These are phyloP conservation scores for Galemys pyrenaicus DNA, from an alignment of 2,113 vertebrate species.

Conservation along the genomic window DNA sequence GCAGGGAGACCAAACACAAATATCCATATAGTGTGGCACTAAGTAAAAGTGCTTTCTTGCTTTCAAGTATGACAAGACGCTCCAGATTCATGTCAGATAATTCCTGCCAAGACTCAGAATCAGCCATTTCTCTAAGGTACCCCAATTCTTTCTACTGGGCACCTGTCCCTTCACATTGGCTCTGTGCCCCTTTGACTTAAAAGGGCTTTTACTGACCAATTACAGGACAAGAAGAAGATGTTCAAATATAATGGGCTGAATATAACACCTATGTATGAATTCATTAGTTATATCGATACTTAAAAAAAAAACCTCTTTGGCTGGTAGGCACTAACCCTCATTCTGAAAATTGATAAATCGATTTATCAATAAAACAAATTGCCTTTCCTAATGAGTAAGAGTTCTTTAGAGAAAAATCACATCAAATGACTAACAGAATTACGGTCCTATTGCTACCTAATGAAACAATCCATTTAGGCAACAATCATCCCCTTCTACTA, in stretches of 20 bases:
- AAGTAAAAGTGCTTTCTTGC: not conserved
- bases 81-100: not conserved
- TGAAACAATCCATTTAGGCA: not conserved
- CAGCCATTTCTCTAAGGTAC: not conserved
- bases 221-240: not conserved
- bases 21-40: not conserved
- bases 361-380: not conserved
- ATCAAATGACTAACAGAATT: constrained; percentile 4
- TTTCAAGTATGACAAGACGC: not conserved
- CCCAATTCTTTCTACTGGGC: not conserved
- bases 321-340: not conserved
- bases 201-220: not conserved
- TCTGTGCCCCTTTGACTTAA: not conserved
- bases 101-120: not conserved
- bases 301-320: not conserved
- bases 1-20: not conserved
- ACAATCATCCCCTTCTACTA: not conserved
- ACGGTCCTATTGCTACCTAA: not conserved
- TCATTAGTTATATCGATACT: not conserved
- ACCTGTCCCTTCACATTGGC: not conserved
- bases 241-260: not conserved
- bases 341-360: not conserved
- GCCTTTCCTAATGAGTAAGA: not conserved
- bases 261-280: not conserved
- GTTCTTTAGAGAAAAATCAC: constrained; percentile 7